A percentile compares a stretch with the other conserved stretches of the same genome.
Evolutionary conservation across 2,888 invertebrate species (phyloP).

Genomic region (Hetaerina titia): DNA sequence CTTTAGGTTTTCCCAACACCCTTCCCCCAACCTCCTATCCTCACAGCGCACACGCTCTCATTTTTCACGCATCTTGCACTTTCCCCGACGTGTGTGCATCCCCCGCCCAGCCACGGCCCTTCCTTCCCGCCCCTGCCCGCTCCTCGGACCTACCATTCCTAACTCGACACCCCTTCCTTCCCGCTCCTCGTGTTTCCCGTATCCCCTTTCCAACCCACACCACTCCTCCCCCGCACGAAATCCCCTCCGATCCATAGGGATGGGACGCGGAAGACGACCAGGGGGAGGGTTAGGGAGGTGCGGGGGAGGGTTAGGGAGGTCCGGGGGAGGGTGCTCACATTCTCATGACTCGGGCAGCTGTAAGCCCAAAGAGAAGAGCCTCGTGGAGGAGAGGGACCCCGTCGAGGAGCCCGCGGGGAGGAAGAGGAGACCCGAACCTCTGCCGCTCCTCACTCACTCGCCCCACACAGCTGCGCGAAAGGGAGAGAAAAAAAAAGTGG

Average conservation of each 20-base stretch:
- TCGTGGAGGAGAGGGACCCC: not conserved
- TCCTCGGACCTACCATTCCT: not conserved
- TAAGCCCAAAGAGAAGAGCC: not conserved
- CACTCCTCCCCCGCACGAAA: not conserved
- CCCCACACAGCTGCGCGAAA: slow-evolving; percentile 3
- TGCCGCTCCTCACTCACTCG: not conserved
- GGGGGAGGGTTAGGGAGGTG: not conserved
- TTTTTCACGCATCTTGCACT: not conserved
- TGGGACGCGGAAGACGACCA: not conserved
- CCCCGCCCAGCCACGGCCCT: not conserved
- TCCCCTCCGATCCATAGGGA: not conserved
- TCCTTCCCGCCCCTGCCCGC: not conserved
- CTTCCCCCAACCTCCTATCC: not conserved
- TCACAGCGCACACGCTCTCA: not conserved
- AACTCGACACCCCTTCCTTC: not conserved
- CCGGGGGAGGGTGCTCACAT: not conserved
- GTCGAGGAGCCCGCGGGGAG: not conserved
- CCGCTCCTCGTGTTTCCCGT: not conserved
- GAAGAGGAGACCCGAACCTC: not conserved
- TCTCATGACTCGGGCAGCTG: slow-evolving; percentile 17
- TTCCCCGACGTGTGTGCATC: not conserved
- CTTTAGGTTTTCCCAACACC: not conserved
- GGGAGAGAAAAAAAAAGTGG: not conserved
- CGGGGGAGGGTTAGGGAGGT: not conserved
- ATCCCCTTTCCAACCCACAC: not conserved